phyloP scores from a whole-genome alignment of 2,888 invertebrate species.

The Myathropa florea region DNA sequence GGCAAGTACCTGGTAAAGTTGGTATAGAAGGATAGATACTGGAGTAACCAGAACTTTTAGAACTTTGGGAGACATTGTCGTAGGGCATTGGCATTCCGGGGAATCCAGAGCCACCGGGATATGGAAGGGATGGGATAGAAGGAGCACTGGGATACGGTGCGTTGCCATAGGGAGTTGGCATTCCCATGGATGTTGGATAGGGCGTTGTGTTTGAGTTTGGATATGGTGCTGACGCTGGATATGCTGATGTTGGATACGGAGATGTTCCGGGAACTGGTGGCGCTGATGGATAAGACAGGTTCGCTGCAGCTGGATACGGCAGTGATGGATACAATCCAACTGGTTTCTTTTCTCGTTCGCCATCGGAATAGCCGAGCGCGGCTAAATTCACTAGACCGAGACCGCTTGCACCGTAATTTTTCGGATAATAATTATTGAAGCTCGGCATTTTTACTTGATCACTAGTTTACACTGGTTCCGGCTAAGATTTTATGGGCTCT shows the following conservation, averaged over 20 bases:
- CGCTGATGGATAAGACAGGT: slow-evolving; percentile 63
- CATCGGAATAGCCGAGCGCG: slow-evolving; percentile 77
- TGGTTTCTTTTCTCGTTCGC: slow-evolving; percentile 71
- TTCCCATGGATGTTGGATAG: slow-evolving; percentile 69
- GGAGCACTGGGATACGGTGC: slow-evolving; percentile 56
- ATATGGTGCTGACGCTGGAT: slow-evolving; percentile 72
- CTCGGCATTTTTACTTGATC: slow-evolving; percentile 39
- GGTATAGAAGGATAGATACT: slow-evolving; percentile 73
- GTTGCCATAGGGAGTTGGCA: slow-evolving; percentile 70
- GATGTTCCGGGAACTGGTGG: slow-evolving; percentile 61
- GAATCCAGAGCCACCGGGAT: slow-evolving; percentile 73
- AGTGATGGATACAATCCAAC: slow-evolving; percentile 76
- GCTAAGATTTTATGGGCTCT: background rate
- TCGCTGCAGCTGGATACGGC: slow-evolving; percentile 76
- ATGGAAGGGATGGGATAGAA: slow-evolving; percentile 73
- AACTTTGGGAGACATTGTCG: slow-evolving; percentile 71
- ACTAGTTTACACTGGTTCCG: background rate
- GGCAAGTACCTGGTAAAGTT: slow-evolving; percentile 64
- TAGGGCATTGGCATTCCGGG: slow-evolving; percentile 76
- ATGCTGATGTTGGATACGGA: slow-evolving; percentile 69
- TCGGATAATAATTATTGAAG: slow-evolving; percentile 75
- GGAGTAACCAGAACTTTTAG: slow-evolving; percentile 62
- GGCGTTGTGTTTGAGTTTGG: slow-evolving; percentile 71
- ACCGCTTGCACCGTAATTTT: slow-evolving; percentile 79
- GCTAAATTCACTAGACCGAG: slow-evolving; percentile 79